Percentiles rank a stretch among this genome's conserved stretches.
phyloP scores from a whole-genome alignment of 2,113 vertebrate genomes.

The Catharus minimus region DNA sequence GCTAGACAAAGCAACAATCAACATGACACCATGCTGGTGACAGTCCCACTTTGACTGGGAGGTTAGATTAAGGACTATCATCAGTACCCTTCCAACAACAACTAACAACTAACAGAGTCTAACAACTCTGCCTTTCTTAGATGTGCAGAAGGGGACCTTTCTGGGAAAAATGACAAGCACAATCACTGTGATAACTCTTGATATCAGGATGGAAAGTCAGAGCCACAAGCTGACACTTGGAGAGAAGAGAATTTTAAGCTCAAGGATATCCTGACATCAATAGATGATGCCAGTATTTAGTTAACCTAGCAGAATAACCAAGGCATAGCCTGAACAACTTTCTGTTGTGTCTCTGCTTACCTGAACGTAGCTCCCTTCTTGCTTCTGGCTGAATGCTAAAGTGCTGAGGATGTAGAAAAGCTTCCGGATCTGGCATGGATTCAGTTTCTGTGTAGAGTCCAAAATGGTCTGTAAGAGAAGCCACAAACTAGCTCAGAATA shows the following conservation, averaged over 20 bases:
- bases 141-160: background rate
- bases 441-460: conserved; percentile 93
- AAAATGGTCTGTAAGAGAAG: conserved; percentile 83
- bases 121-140: background rate
- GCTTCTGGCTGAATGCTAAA: conserved; percentile 83
- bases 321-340: background rate
- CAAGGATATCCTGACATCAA: background rate
- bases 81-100: background rate
- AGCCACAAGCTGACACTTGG: background rate
- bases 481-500: background rate
- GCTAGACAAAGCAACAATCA: background rate
- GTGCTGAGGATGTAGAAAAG: conserved; percentile 91
- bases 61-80: too few relatives aligned
- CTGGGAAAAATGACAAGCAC: background rate
- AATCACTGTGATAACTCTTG: background rate
- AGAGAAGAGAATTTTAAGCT: background rate
- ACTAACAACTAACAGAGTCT: background rate
- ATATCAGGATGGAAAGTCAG: background rate
- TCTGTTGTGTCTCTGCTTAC: conserved; percentile 63
- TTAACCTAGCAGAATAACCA: background rate
- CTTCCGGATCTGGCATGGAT: conserved; percentile 88
- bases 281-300: background rate
- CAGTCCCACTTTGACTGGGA: background rate
- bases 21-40: background rate
- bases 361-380: conserved; percentile 89